A percentile compares a stretch with the other conserved stretches of the same genome.
Conservation (phyloP, 2,888 invertebrate genomes). For the Chaetoderma sp. region DNA sequence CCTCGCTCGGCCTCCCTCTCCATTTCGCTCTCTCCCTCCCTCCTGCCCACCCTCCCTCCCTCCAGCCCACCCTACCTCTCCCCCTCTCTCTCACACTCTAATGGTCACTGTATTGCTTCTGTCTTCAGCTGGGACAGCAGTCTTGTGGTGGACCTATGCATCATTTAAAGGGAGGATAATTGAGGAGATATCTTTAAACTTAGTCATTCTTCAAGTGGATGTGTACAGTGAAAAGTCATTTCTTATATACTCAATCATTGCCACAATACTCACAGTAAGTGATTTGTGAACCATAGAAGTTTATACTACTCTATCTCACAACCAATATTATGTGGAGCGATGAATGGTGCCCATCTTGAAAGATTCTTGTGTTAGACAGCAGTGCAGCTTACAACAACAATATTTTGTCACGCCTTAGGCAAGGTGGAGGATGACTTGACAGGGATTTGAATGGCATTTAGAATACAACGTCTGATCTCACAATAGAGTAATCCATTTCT, state of each 20-base stretch:
- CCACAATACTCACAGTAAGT: constrained; percentile 86
- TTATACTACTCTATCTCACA: neutral
- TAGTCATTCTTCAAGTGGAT: constrained; percentile 79
- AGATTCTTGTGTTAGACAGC: neutral
- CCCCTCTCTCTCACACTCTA: neutral
- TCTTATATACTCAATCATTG: constrained; percentile 85
- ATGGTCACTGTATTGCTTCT: neutral
- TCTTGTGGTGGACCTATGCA: constrained; percentile 91
- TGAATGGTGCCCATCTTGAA: neutral
- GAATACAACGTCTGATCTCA: too few species aligned
- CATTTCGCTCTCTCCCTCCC: neutral
- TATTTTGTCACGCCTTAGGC: too few species aligned
- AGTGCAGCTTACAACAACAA: too few species aligned
- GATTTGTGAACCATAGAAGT: constrained; percentile 4
- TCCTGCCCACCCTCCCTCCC: neutral
- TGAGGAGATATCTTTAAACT: constrained; percentile 59
- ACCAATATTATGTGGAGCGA: too few species aligned
- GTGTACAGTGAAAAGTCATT: constrained; percentile 88
- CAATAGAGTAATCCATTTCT: too few species aligned
- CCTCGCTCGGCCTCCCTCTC: neutral
- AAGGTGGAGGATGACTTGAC: too few species aligned
- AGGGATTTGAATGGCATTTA: too few species aligned
- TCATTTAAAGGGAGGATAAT: constrained; percentile 79
- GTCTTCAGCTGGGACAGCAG: constrained; percentile 75
- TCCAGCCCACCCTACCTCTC: neutral